These are phyloP conservation scores for Numenius arquata DNA, from an alignment of 2,113 vertebrate genomes.

Conservation along the genomic window DNA sequence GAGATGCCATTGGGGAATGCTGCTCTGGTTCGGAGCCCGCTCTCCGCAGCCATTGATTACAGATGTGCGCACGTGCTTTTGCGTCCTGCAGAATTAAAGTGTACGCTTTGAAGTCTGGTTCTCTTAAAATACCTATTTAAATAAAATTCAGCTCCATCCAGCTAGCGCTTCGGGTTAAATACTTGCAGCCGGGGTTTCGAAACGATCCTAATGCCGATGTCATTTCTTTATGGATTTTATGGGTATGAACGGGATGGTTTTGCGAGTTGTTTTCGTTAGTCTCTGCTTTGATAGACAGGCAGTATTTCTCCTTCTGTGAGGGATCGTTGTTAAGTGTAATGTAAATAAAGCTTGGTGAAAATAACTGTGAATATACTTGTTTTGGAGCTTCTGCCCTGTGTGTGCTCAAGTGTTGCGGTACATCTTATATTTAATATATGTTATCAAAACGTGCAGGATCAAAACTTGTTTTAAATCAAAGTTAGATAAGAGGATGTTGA, in stretches of 20 bases:
- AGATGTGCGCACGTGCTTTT: background rate
- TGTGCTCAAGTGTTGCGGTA: rapidly evolving
- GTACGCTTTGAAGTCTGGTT: background rate
- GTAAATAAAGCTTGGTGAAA: background rate
- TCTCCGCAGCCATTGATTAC: background rate
- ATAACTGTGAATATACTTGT: no score
- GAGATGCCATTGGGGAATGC: background rate
- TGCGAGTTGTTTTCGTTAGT: background rate
- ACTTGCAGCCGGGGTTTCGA: background rate
- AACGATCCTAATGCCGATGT: rapidly evolving
- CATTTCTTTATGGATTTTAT: background rate
- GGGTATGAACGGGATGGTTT: background rate
- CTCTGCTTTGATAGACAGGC: background rate
- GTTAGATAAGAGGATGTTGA: background rate
- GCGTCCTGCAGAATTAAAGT: background rate
- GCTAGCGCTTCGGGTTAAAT: background rate
- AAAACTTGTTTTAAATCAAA: background rate
- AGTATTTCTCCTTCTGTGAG: background rate
- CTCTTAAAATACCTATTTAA: background rate
- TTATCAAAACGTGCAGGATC: background rate
- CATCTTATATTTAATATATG: rapidly evolving
- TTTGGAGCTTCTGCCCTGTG: background rate
- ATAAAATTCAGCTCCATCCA: background rate
- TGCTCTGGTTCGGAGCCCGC: background rate
- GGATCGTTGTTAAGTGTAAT: rapidly evolving